A percentile compares a stretch with the other conserved stretches of the same genome.
Evolutionary conservation across 2,113 vertebrate species (phyloP).

Genomic region (Alexandromys fortis): DNA sequence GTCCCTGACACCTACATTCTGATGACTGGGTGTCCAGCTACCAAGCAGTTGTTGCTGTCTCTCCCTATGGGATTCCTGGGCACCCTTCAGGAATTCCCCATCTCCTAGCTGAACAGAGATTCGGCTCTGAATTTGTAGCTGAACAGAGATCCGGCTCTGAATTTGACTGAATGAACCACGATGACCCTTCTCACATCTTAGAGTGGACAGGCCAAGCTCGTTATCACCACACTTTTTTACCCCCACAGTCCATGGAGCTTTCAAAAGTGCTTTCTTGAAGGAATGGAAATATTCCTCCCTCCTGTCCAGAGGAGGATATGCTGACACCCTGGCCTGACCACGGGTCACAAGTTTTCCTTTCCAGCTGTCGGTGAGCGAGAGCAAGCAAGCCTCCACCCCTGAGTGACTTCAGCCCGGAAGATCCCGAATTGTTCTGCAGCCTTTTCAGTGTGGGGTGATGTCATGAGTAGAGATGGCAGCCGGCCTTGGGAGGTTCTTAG

Average conservation of each 20-base stretch:
- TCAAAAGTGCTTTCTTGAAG: background rate
- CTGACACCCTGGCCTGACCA: background rate
- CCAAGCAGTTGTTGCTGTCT: no score
- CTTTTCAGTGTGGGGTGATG: background rate
- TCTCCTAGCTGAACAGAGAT: background rate
- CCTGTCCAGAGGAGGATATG: background rate
- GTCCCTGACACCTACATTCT: background rate
- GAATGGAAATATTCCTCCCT: background rate
- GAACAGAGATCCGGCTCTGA: background rate
- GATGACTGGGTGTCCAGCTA: background rate
- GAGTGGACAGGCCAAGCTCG: background rate
- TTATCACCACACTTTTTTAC: background rate
- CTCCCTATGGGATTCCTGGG: background rate
- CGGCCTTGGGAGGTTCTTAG: background rate
- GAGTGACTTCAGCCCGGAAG: background rate
- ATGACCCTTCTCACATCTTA: background rate
- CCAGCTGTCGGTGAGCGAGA: no score
- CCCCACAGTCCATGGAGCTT: background rate
- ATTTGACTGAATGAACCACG: background rate
- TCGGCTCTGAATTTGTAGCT: background rate
- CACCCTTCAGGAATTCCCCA: background rate
- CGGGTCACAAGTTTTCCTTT: background rate
- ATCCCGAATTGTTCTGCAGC: background rate
- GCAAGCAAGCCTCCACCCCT: accelerated
- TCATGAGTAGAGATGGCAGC: background rate